Conservation (phyloP, 2,113 vertebrate genomes). For the Macheiramphus alcinus region DNA sequence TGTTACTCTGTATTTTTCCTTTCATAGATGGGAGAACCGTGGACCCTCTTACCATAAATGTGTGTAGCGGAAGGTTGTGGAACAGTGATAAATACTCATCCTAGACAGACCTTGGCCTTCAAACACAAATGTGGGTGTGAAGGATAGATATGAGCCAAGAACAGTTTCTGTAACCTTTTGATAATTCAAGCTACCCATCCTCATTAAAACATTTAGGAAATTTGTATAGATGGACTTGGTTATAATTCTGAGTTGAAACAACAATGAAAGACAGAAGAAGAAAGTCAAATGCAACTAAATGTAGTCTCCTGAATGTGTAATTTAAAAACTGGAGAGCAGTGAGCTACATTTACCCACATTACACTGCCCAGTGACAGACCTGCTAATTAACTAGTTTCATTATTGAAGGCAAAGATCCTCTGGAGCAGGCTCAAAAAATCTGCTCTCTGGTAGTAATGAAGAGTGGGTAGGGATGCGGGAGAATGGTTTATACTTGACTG, state of each 20-base stretch:
- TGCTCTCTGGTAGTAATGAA: not conserved
- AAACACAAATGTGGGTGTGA: not conserved
- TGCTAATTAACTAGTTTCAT: not conserved
- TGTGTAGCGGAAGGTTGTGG: not conserved
- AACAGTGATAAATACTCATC: not conserved
- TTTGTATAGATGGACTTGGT: not conserved
- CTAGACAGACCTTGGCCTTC: not conserved
- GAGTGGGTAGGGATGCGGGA: fast-evolving
- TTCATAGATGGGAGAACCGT: not conserved
- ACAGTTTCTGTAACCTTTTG: not conserved
- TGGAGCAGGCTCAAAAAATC: not conserved
- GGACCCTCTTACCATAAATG: not conserved
- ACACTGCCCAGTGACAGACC: not conserved
- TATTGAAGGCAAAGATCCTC: not conserved
- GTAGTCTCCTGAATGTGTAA: not conserved
- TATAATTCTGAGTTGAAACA: not conserved
- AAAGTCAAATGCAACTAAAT: not conserved
- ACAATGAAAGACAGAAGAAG: not conserved
- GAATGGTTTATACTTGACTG: fast-evolving
- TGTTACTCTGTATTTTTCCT: not conserved
- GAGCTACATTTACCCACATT: not conserved
- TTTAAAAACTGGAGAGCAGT: not conserved
- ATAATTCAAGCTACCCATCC: not conserved
- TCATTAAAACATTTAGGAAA: not conserved
- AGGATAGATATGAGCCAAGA: not conserved